Evolutionary conservation across 2,113 vertebrate genomes (phyloP), one percentile per base, ranked within the genome.

Genomic region (Gavia stellata): DNA sequence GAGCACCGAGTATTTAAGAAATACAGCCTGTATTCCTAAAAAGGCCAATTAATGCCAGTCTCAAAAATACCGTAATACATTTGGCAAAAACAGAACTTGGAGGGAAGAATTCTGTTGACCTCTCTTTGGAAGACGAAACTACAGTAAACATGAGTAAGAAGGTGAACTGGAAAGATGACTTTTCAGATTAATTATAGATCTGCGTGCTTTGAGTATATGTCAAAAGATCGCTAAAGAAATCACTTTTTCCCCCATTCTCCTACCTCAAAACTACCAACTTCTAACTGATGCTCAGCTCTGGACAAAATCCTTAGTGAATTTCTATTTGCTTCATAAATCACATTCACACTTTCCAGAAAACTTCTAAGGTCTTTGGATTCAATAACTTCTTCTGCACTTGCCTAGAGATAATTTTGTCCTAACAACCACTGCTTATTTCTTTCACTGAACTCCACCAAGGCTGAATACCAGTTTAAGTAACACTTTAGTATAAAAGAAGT

Each of bases 191-290:
- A 21, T 36, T 29, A 75, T 21, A 67, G n/a, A 67, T 58, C 42
- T 50, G n/a, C 0, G 0, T 18, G 38, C 12, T 77, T 50, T 26
- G 3, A 62, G 6, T 33, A 67, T 17, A 28, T 24, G 50, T 15
- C 28, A 17, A 40, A 82, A 73, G 29, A 36, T 21, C 0, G 0
- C 17, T 65, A 17, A 50, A 72, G 14, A 63, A 67, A 49, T 14
- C 0, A n/a, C 17, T 23, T 55, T 34, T 33, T 2, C 14, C 3
- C 40, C 29, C 10, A 10, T n/a, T 50, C 29, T 72, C 11, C 38
- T 49, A 47, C 20, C 14, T 56, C 31, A 44, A 21, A 91, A 53
- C 25, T 81, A 74, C 4, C 28, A 81, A 5, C 8, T 85, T 67
- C 10, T 67, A 86, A 70, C 6, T 18, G 4, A 59, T 14, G 7